Evolutionary conservation across 2,888 invertebrate species (phyloP).

Genomic region (Branchipolynoe longqiensis): DNA sequence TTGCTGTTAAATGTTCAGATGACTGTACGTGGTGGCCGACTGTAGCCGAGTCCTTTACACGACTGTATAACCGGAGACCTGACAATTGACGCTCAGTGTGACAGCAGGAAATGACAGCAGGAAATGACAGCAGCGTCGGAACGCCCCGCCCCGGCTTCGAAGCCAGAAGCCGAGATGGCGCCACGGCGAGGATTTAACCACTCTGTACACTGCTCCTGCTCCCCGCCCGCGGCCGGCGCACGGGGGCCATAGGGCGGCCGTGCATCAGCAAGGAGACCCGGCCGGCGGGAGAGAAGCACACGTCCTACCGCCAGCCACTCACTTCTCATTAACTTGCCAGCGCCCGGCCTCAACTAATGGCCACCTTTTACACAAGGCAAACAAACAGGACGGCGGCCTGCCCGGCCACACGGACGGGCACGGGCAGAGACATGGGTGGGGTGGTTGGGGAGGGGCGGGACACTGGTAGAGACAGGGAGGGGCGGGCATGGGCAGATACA

Average conservation of each 20-base stretch:
- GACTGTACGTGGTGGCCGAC: no score
- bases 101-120: not conserved
- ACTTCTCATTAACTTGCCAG: constrained; percentile 22
- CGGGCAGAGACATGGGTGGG: no score
- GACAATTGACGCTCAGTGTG: no score
- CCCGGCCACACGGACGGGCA: no score
- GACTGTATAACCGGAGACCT: no score
- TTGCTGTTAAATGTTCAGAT: no score
- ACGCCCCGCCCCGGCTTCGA: not conserved
- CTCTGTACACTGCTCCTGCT: not conserved
- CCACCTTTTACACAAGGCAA: constrained; percentile 22
- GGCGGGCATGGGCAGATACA: no score
- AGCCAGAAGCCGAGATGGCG: not conserved
- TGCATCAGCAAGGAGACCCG: constrained; percentile 1
- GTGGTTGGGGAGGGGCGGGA: no score
- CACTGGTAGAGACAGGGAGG: no score
- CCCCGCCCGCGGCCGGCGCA: not conserved
- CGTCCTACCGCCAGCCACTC: not conserved
- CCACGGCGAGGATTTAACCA: not conserved
- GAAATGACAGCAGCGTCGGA: not conserved
- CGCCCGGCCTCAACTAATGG: constrained; percentile 25
- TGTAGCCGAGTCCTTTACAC: no score
- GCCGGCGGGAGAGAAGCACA: constrained; percentile 32
- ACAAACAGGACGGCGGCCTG: not conserved
- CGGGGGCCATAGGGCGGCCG: not conserved